Percentiles rank a stretch among this genome's conserved stretches.
Conservation (phyloP, 2,797 vertebrate species). For the Peromyscus attwateri region DNA sequence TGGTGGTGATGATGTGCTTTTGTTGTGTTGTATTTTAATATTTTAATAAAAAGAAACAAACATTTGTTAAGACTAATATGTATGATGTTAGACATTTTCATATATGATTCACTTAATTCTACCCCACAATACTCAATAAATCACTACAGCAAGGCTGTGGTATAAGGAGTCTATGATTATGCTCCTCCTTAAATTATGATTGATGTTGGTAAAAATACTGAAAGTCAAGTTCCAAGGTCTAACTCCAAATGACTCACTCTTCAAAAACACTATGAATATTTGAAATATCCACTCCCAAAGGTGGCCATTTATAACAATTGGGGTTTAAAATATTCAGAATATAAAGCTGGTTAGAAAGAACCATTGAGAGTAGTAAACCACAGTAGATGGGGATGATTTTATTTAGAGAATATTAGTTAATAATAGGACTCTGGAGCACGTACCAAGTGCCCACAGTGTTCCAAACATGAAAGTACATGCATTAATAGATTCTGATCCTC, state of each 20-base stretch:
- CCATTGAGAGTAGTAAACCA: neutral
- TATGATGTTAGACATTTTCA: conserved; percentile 11
- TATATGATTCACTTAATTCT: conserved; percentile 51
- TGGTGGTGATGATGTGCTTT: neutral
- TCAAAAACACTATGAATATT: conserved; percentile 45
- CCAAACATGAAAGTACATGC: neutral
- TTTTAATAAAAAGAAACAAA: conserved; percentile 33
- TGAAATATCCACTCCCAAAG: conserved; percentile 14
- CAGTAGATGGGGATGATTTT: conserved; percentile 4
- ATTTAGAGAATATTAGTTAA: conserved; percentile 30
- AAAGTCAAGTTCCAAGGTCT: neutral
- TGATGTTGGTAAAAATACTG: neutral
- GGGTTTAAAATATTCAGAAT: conserved; percentile 24
- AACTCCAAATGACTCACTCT: conserved; percentile 6
- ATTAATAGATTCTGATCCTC: conserved; percentile 27
- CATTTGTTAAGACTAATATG: conserved; percentile 1
- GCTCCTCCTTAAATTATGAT: neutral
- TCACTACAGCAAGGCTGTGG: neutral
- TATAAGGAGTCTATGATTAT: neutral
- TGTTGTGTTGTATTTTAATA: neutral
- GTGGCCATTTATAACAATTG: conserved; percentile 15
- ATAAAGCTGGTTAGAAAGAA: conserved; percentile 31
- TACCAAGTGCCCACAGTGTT: neutral
- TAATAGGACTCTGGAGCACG: neutral
- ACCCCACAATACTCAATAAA: neutral